Evolutionary conservation across 2,888 invertebrate species (phyloP).

Genomic region (Neoitamus cyanurus): DNA sequence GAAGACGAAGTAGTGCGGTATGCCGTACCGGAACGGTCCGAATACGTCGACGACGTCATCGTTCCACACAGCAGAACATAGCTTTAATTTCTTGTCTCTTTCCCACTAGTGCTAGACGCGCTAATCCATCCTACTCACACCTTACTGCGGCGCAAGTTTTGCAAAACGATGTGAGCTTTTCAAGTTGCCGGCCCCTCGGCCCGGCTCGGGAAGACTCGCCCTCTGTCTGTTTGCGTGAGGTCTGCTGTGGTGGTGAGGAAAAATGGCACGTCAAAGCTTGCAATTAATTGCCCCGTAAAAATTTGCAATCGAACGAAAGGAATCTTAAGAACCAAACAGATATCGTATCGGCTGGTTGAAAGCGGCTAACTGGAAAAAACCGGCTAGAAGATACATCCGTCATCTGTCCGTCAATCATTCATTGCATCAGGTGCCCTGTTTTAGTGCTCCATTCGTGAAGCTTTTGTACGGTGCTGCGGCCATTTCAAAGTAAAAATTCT

Average conservation of each 20-base stretch:
- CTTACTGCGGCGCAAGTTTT: not conserved
- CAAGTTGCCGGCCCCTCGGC: not conserved
- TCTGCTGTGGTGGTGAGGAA: not conserved
- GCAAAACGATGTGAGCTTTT: not conserved
- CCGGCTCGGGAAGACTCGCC: not conserved
- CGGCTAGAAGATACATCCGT: not conserved
- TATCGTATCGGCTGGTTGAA: not conserved
- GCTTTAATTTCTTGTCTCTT: not conserved
- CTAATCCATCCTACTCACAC: not conserved
- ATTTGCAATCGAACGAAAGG: not conserved
- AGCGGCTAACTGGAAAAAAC: not conserved
- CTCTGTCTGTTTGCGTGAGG: not conserved
- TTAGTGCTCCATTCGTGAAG: not conserved
- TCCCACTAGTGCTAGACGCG: not conserved
- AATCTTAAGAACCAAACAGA: not conserved
- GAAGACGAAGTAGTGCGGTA: not conserved
- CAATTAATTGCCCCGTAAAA: not conserved
- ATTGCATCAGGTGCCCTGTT: not conserved
- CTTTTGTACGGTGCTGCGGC: not conserved
- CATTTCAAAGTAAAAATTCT: slow-evolving; percentile 17
- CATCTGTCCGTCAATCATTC: not conserved
- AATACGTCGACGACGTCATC: slow-evolving; percentile 8
- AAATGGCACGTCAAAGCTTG: slow-evolving; percentile 7
- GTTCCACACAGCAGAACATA: not conserved
- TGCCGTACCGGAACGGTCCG: not conserved